These are phyloP conservation scores for Dipodomys stephensi DNA, from an alignment of 2,113 vertebrate species.

Conservation along the genomic window DNA sequence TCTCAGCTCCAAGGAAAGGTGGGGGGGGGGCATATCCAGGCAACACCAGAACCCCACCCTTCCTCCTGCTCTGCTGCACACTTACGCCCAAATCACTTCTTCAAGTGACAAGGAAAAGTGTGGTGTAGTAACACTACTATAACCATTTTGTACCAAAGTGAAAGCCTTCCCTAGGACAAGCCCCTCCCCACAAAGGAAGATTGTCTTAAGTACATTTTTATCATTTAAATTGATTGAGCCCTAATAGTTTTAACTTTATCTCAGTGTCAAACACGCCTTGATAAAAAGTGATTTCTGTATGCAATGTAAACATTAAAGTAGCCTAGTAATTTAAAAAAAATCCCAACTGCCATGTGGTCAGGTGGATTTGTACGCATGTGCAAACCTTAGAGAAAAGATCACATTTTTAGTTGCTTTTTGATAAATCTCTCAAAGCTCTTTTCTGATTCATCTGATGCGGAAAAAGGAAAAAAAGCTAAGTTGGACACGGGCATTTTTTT, in stretches of 20 bases:
- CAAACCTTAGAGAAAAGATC: neutral
- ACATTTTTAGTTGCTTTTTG: neutral
- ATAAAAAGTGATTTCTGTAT: neutral
- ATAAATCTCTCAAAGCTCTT: neutral
- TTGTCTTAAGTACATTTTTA: conserved; percentile 2
- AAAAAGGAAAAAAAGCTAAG: neutral
- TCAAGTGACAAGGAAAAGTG: too few species aligned
- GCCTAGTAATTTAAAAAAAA: neutral
- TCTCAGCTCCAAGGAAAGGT: conserved; percentile 7
- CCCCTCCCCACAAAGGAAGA: neutral
- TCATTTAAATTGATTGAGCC: neutral
- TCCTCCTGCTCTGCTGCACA: neutral
- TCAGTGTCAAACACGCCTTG: neutral
- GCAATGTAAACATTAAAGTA: neutral
- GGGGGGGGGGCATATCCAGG: neutral
- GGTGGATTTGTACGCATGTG: neutral
- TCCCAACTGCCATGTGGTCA: neutral
- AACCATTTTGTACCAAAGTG: neutral
- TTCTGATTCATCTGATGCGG: neutral
- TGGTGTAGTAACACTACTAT: neutral
- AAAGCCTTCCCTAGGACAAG: neutral
- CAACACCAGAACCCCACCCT: neutral
- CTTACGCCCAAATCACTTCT: too few species aligned
- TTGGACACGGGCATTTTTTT: neutral
- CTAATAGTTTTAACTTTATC: neutral